A percentile compares a stretch with the other conserved stretches of the same genome.
These are phyloP conservation scores for Heliconius hortense DNA, from an alignment of 2,888 invertebrate genomes.

Conservation along the genomic window DNA sequence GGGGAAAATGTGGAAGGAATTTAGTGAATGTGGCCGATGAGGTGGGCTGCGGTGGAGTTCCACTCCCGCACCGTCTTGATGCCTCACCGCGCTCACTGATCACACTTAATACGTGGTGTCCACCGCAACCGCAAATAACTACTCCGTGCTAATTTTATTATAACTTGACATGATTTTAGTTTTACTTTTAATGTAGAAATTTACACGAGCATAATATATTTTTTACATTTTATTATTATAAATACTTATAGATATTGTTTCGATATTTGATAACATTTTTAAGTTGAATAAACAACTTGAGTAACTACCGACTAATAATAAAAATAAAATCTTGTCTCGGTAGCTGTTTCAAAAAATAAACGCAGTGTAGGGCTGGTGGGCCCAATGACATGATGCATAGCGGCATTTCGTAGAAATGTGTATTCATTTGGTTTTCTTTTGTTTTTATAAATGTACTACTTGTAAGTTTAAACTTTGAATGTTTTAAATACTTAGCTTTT, in stretches of 20 bases:
- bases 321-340: conserved; percentile 63
- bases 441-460: background rate
- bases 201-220: conserved; percentile 1
- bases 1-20: conserved; percentile 79
- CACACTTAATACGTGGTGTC: conserved; percentile 71
- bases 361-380: conserved; percentile 32
- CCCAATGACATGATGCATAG: conserved; percentile 52
- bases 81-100: conserved; percentile 58
- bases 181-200: conserved; percentile 26
- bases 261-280: conserved; percentile 12
- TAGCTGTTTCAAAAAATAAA: conserved; percentile 56
- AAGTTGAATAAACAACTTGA: conserved; percentile 8
- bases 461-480: background rate
- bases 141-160: conserved; percentile 36
- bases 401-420: conserved; percentile 34
- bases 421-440: conserved; percentile 12
- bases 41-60: conserved; percentile 57
- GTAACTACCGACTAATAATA: conserved; percentile 39
- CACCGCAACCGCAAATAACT: conserved; percentile 57
- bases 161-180: conserved; percentile 31
- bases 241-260: background rate
- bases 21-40: conserved; percentile 76
- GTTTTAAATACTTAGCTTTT: no score
- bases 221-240: background rate
- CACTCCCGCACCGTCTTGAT: conserved; percentile 54